A percentile compares a stretch with the other conserved stretches of the same genome.
These are phyloP conservation scores for Brachyistius frenatus DNA, from an alignment of 2,113 vertebrate genomes.

Conservation along the genomic window DNA sequence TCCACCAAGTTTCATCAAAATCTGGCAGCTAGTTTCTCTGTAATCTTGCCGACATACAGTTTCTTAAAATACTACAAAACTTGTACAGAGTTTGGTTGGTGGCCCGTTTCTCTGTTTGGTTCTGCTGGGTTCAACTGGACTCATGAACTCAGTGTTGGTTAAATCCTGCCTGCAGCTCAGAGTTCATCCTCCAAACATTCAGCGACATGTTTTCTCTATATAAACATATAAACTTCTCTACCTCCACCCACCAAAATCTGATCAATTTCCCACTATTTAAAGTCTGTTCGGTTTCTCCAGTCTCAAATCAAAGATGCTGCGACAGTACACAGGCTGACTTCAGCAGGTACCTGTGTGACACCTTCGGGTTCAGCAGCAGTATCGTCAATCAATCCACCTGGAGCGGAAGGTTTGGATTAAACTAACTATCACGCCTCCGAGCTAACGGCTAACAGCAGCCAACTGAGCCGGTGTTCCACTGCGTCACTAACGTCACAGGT, in stretches of 20 bases:
- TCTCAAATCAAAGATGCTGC: background rate
- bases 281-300: background rate
- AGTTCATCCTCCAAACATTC: background rate
- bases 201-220: background rate
- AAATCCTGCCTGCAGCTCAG: background rate
- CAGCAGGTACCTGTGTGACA: background rate
- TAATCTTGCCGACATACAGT: background rate
- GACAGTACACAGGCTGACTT: background rate
- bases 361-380: background rate
- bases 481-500: slow-evolving; percentile 14
- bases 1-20: too few species aligned
- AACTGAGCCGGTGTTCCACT: background rate
- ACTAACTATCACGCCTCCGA: background rate
- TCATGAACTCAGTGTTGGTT: too few species aligned
- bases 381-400: background rate
- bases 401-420: background rate
- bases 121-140: too few species aligned
- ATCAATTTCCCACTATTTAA: background rate
- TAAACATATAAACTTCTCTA: background rate
- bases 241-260: background rate
- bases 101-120: background rate
- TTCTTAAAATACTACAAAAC: background rate
- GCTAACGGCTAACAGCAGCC: slow-evolving; percentile 29
- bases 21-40: background rate
- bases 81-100: background rate